A percentile compares a stretch with the other conserved stretches of the same genome.
phyloP scores from a whole-genome alignment of 1,140 invertebrate genomes.

The Neelides sp. region DNA sequence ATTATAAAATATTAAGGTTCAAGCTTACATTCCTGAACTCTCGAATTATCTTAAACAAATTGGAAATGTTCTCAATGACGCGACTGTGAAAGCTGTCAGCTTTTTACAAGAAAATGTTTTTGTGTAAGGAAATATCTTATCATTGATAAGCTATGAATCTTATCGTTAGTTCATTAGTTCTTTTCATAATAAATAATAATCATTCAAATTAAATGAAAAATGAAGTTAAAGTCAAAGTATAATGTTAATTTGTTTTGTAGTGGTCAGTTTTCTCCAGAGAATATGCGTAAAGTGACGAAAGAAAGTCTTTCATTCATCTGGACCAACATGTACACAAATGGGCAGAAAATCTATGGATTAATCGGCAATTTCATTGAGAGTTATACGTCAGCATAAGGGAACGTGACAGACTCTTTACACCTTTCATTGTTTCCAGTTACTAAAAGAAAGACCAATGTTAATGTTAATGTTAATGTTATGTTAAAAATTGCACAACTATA shows the following conservation, averaged over 20 bases:
- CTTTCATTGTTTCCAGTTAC: neutral
- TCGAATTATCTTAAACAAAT: constrained; percentile 7
- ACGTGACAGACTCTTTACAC: neutral
- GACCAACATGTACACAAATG: constrained; percentile 14
- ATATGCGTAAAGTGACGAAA: constrained; percentile 24
- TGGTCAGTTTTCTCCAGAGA: constrained; percentile 24
- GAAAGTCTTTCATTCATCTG: constrained; percentile 23
- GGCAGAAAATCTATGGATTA: constrained; percentile 7
- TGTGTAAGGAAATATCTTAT: constrained; percentile 19
- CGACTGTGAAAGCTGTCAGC: neutral
- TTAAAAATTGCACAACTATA: neutral
- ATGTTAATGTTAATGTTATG: neutral
- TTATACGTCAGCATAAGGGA: too few species aligned
- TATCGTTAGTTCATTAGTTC: neutral
- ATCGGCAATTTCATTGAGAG: constrained; percentile 9
- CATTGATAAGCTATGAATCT: neutral
- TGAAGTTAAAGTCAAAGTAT: neutral
- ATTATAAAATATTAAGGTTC: constrained; percentile 13
- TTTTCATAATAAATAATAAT: neutral
- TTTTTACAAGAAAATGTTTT: constrained; percentile 25
- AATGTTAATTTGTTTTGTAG: constrained; percentile 7
- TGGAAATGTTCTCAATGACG: constrained; percentile 4
- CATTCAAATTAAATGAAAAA: neutral
- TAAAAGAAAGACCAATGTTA: too few species aligned
- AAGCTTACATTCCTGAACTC: constrained; percentile 29